phyloP scores from a whole-genome alignment of 2,888 invertebrate genomes.

The Rhabditophanes sp. region DNA sequence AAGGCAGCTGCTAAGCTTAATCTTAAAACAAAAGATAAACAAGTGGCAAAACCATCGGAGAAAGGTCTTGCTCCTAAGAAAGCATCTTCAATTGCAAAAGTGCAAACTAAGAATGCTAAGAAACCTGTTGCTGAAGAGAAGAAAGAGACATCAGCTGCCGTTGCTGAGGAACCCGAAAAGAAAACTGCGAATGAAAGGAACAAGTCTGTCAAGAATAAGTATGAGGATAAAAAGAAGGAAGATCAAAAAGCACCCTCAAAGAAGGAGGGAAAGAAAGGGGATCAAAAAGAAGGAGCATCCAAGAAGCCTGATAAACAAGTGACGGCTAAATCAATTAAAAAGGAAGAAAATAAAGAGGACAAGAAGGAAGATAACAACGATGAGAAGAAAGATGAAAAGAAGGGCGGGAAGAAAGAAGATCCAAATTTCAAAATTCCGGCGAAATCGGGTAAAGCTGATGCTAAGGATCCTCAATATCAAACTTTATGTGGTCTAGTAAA shows the following conservation, averaged over 20 bases:
- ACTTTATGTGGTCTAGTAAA: slow-evolving; percentile 12
- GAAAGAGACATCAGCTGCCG: slow-evolving; percentile 4
- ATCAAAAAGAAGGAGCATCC: slow-evolving; percentile 1
- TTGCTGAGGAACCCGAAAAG: slow-evolving; percentile 4
- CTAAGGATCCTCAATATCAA: slow-evolving; percentile 14
- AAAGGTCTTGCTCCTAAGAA: too few relatives aligned
- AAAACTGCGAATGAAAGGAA: neutral
- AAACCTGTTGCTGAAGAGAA: slow-evolving; percentile 9
- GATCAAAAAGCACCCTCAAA: too few relatives aligned
- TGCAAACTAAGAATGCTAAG: too few relatives aligned
- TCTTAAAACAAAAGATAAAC: too few relatives aligned
- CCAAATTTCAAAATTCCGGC: slow-evolving; percentile 13
- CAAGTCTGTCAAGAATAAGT: too few relatives aligned
- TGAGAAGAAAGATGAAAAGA: slow-evolving; percentile 7
- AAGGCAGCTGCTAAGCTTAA: too few relatives aligned
- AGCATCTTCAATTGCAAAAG: too few relatives aligned
- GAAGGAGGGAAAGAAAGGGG: too few relatives aligned
- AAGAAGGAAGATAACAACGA: slow-evolving; percentile 4
- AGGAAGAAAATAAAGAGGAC: slow-evolving; percentile 2
- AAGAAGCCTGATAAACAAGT: neutral
- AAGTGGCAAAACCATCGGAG: too few relatives aligned
- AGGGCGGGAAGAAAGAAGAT: too few relatives aligned
- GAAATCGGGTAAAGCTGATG: slow-evolving; percentile 14
- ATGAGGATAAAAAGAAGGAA: too few relatives aligned
- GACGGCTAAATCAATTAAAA: neutral